Conservation (phyloP, 2,888 invertebrate species). For the Eupithecia subumbrata region DNA sequence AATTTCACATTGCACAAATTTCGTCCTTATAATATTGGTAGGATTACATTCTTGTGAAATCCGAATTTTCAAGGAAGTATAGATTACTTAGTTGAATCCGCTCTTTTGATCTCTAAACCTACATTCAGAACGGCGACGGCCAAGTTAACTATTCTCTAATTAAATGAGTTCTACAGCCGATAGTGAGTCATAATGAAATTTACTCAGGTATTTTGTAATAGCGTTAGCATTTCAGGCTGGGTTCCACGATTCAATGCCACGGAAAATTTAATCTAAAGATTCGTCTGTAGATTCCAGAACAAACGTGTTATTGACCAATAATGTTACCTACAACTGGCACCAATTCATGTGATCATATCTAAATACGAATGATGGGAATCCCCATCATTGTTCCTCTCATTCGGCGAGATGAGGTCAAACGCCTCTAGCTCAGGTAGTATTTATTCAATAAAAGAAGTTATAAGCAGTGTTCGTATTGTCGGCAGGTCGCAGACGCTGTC, state of each 20-base stretch:
- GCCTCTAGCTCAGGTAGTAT: background rate
- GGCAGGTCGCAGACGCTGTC: constrained; percentile 85
- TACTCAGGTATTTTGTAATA: background rate
- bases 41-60: too few species aligned
- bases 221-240: background rate
- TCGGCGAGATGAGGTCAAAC: too few species aligned
- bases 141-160: background rate
- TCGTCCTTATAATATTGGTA: too few species aligned
- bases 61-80: too few species aligned
- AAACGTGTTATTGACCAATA: background rate
- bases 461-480: background rate
- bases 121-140: too few species aligned
- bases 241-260: background rate
- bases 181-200: background rate
- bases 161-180: background rate
- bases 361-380: too few species aligned
- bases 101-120: too few species aligned
- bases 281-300: background rate
- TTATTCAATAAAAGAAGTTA: background rate
- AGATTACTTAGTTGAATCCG: too few species aligned
- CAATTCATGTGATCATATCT: too few species aligned
- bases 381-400: too few species aligned
- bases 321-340: too few species aligned
- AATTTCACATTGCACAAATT: too few species aligned
- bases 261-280: background rate